Conservation (phyloP, 1,140 invertebrate genomes). For the Drosophila takahashii region DNA sequence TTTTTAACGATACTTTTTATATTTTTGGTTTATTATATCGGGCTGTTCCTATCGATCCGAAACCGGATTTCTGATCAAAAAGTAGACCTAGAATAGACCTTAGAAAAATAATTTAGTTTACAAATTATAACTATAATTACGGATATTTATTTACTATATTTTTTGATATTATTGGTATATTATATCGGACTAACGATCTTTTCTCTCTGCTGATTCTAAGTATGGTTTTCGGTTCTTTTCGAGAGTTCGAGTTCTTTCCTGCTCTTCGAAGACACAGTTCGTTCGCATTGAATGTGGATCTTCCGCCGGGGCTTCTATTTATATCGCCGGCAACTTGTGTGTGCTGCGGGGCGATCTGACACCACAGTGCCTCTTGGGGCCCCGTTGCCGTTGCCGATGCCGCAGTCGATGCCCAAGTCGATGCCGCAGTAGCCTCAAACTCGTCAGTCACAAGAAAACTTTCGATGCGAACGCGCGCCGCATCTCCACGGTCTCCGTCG, state of each 20-base stretch:
- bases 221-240: not conserved
- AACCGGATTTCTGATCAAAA: no score
- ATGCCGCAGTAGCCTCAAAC: conserved; percentile 28
- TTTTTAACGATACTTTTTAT: no score
- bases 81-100: no score
- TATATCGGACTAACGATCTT: no score
- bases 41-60: not conserved
- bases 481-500: conserved; percentile 31
- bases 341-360: conserved; percentile 12
- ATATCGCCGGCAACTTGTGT: conserved; percentile 11
- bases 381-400: conserved; percentile 6
- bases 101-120: no score
- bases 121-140: no score
- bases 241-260: not conserved
- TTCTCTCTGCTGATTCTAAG: not conserved
- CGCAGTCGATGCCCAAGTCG: conserved; percentile 8
- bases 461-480: conserved; percentile 66
- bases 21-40: no score
- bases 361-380: conserved; percentile 23
- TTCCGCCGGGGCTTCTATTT: conserved; percentile 10
- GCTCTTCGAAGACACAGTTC: not conserved
- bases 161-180: no score
- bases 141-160: no score
- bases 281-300: not conserved
- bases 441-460: conserved; percentile 60